phyloP scores from a whole-genome alignment of 2,797 vertebrate genomes.

The Chelon labrosus region DNA sequence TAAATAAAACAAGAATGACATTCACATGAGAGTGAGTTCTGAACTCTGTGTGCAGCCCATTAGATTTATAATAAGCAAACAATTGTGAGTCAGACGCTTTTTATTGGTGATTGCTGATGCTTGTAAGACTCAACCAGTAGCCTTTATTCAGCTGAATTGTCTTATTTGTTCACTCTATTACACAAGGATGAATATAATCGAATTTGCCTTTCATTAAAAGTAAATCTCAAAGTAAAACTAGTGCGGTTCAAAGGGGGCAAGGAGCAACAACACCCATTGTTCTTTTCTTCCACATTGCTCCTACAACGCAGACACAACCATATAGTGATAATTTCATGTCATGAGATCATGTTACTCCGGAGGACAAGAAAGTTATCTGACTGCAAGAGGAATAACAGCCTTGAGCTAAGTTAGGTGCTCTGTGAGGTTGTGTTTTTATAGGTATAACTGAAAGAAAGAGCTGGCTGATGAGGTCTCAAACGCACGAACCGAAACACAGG shows the following conservation, averaged over 20 bases:
- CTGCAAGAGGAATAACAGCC: too few relatives aligned
- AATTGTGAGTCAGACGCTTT: slow-evolving; percentile 45
- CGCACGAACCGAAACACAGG: too few relatives aligned
- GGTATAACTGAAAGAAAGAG: too few relatives aligned
- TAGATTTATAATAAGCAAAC: slow-evolving; percentile 59
- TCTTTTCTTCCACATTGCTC: not conserved
- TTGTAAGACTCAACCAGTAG: slow-evolving; percentile 50
- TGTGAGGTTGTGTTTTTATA: too few relatives aligned
- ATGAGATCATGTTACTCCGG: too few relatives aligned
- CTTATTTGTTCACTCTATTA: slow-evolving; percentile 44
- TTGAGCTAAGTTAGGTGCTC: too few relatives aligned
- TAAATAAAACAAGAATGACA: slow-evolving; percentile 65
- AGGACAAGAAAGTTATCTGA: too few relatives aligned
- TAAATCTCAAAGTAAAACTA: slow-evolving; percentile 25
- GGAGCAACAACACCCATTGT: not conserved
- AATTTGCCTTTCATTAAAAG: slow-evolving; percentile 53
- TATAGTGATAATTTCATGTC: too few relatives aligned
- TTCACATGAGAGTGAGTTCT: slow-evolving; percentile 46
- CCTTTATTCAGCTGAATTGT: slow-evolving; percentile 50
- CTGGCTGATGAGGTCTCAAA: too few relatives aligned
- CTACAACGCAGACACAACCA: not conserved
- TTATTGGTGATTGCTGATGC: slow-evolving; percentile 57
- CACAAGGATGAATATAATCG: slow-evolving; percentile 53
- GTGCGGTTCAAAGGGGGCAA: slow-evolving; percentile 24
- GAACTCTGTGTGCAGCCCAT: slow-evolving; percentile 40